Evolutionary conservation across 1,140 invertebrate genomes (phyloP).

Genomic region (Asbolus verrucosus): DNA sequence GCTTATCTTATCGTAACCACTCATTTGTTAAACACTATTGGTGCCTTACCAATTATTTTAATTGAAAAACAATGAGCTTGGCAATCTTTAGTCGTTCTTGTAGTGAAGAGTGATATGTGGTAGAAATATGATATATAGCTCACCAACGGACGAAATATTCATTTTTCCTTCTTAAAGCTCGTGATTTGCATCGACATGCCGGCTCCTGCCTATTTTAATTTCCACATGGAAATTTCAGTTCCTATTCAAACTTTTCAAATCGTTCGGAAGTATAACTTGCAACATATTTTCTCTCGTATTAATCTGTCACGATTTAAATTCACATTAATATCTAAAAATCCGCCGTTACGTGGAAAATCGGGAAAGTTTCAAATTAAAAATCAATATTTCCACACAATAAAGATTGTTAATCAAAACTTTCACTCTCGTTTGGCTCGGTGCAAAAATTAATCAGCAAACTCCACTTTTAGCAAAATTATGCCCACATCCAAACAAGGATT

Average conservation of each 20-base stretch:
- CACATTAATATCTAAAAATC: background rate
- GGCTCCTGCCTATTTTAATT: background rate
- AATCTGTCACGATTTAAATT: slow-evolving; percentile 9
- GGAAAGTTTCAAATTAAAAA: slow-evolving; percentile 1
- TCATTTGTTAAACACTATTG: no score
- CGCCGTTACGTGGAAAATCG: background rate
- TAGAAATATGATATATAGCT: slow-evolving; percentile 25
- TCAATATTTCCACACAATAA: slow-evolving; percentile 22
- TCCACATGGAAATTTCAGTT: no score
- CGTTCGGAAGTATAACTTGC: no score
- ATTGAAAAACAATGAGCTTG: no score
- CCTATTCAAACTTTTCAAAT: background rate
- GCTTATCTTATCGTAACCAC: no score
- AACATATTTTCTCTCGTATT: background rate
- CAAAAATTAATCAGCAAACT: slow-evolving; percentile 2
- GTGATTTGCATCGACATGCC: slow-evolving; percentile 3
- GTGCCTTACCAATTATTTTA: no score
- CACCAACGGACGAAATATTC: slow-evolving; percentile 9
- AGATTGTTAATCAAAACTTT: slow-evolving; percentile 12
- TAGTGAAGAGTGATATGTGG: slow-evolving; percentile 14
- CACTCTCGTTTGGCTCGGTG: slow-evolving; percentile 1
- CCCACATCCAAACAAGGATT: slow-evolving; percentile 1
- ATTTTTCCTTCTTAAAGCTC: slow-evolving; percentile 7
- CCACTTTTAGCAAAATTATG: slow-evolving; percentile 2
- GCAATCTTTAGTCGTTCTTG: no score